Conservation (phyloP, 1,140 invertebrate species). For the Solen grandis region DNA sequence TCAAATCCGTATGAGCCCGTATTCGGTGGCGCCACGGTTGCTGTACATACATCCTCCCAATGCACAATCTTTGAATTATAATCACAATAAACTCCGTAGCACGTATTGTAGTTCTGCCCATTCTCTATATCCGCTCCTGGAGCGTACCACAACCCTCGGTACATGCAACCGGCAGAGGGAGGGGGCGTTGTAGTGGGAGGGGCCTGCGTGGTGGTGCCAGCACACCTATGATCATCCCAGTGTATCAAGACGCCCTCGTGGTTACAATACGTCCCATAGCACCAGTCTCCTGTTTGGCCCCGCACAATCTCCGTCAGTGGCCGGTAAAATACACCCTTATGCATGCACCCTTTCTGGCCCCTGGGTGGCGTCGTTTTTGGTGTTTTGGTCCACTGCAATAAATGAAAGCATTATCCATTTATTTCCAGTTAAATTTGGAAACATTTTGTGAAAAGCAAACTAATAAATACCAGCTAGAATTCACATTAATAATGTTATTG, state of each 20-base stretch:
- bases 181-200: neutral
- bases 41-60: slow-evolving; percentile 33
- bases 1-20: neutral
- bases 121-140: slow-evolving; percentile 42
- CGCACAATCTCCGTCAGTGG: slow-evolving; percentile 35
- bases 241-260: slow-evolving; percentile 36
- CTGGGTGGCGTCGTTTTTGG: no score
- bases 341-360: slow-evolving; percentile 26
- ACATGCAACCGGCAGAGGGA: slow-evolving; percentile 10
- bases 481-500: no score
- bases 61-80: slow-evolving; percentile 37
- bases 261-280: slow-evolving; percentile 49
- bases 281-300: slow-evolving; percentile 44
- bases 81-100: slow-evolving; percentile 46
- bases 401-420: no score
- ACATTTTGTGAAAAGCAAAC: no score
- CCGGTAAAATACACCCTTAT: slow-evolving; percentile 16
- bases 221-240: slow-evolving; percentile 50
- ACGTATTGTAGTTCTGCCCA: slow-evolving; percentile 1
- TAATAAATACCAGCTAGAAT: no score
- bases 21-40: slow-evolving; percentile 23
- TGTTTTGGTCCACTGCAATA: no score
- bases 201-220: neutral
- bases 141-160: slow-evolving; percentile 16
- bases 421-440: no score